Base-by-base conservation (phyloP, 1,140 invertebrate species). In the Caenorhabditis remanei region DNA sequence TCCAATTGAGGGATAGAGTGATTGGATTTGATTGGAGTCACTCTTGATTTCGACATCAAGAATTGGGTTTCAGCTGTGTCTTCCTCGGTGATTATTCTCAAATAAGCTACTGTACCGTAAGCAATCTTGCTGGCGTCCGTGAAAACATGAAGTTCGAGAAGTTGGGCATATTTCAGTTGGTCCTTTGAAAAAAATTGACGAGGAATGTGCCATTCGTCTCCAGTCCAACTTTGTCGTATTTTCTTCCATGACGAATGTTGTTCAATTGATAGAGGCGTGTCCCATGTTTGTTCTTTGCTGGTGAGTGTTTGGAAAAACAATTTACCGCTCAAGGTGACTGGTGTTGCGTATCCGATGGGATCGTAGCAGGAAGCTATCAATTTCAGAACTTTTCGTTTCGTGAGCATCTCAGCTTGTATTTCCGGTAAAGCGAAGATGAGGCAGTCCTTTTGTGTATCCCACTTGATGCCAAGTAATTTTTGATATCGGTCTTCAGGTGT, bases 1-100 rank as follows among this genome's bases (percentile, higher is more conserved):
- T 71, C 65, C 9, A 71, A n/a, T 71, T 71, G 65, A 13, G 65
- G 65, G 16, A 71, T 71, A 11, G 40, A 43, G 21, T 71, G 14
- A 1, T 71, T 16, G 32, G 65, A 7, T 46, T n/a, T 11, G 3
- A 71, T 16, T 19, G 65, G 65, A 5, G 40, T 41, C 6, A 71
- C 65, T 71, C 65, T 11, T 4, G 9, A 71, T 43, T 71, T 71
- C 14, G 65, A 11, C 19, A 71, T 41, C 8, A 71, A 16, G 43
- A 43, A 43, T 4, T 14, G 2, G 8, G 65, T 4, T 32, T 65
- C 19, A 24, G n/a, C 21, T 63, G n/a, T 32, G n/a, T 6, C n/a
- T 63, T 63, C 21, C 5, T 7, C n/a, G 21, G 48, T 24, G 19
- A n/a, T 24, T 4, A 24, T 24, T 13, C 58, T n/a, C 5, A 67